phyloP scores from a whole-genome alignment of 2,797 vertebrate species.

The Intellagama lesueurii region DNA sequence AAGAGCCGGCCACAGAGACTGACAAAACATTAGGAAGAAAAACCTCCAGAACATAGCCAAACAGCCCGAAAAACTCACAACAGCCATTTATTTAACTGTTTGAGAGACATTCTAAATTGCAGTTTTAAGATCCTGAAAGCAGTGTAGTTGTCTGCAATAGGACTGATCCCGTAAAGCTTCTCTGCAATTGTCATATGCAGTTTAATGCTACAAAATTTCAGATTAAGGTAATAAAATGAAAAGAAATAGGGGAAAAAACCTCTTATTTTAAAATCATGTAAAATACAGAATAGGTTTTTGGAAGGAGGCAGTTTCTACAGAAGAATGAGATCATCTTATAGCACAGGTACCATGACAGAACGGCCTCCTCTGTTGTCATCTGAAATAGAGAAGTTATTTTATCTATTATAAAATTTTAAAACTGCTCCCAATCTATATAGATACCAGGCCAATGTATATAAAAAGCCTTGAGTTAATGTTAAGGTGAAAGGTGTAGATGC shows the following conservation, averaged over 20 bases:
- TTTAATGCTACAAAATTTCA: neutral
- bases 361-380: constrained; percentile 1
- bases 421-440: neutral
- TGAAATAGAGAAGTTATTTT: constrained; percentile 17
- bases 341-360: neutral
- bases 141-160: neutral
- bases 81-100: no score
- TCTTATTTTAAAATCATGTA: neutral
- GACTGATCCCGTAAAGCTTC: neutral
- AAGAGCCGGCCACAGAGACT: no score
- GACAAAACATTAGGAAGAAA: no score
- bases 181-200: neutral
- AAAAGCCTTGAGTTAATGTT: no score
- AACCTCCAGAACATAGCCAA: no score
- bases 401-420: neutral
- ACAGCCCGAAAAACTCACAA: no score
- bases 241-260: neutral
- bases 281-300: neutral
- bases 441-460: no score
- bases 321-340: neutral
- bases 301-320: constrained; percentile 24
- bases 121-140: neutral
- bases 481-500: no score
- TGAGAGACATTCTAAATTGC: no score
- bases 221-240: neutral